Evolutionary conservation across 1,140 invertebrate genomes (phyloP).

Genomic region (Thaumetopoea pityocampa): DNA sequence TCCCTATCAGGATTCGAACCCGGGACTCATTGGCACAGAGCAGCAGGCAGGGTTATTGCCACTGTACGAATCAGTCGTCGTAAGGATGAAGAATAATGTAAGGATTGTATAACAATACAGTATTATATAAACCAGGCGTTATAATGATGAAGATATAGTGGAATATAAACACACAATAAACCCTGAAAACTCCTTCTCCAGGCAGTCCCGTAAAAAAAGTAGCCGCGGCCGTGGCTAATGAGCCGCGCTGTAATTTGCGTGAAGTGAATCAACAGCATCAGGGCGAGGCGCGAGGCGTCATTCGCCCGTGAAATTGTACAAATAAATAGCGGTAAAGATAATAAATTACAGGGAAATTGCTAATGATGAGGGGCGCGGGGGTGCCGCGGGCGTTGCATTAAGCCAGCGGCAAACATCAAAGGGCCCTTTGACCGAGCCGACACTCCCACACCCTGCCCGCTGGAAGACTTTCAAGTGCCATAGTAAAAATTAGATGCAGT

Average conservation of each 20-base stretch:
- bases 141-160: too few species aligned
- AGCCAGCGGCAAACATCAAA: constrained; percentile 75
- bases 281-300: constrained; percentile 41
- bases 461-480: constrained; percentile 28
- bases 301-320: constrained; percentile 61
- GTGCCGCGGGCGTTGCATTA: constrained; percentile 71
- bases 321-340: constrained; percentile 74
- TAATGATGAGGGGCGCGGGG: constrained; percentile 70
- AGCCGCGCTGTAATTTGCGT: constrained; percentile 6
- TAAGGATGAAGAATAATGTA: too few species aligned
- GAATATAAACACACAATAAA: too few species aligned
- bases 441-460: constrained; percentile 56
- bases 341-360: constrained; percentile 74
- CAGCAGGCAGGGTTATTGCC: too few species aligned
- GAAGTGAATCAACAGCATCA: constrained; percentile 4
- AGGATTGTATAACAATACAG: too few species aligned
- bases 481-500: constrained; percentile 12
- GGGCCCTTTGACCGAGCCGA: constrained; percentile 71
- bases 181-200: too few species aligned
- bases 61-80: too few species aligned
- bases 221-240: neutral
- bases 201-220: neutral
- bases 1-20: too few species aligned
- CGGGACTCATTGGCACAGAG: too few species aligned
- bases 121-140: too few species aligned